phyloP scores from a whole-genome alignment of 2,888 invertebrate genomes.

The Thalpophila matura region DNA sequence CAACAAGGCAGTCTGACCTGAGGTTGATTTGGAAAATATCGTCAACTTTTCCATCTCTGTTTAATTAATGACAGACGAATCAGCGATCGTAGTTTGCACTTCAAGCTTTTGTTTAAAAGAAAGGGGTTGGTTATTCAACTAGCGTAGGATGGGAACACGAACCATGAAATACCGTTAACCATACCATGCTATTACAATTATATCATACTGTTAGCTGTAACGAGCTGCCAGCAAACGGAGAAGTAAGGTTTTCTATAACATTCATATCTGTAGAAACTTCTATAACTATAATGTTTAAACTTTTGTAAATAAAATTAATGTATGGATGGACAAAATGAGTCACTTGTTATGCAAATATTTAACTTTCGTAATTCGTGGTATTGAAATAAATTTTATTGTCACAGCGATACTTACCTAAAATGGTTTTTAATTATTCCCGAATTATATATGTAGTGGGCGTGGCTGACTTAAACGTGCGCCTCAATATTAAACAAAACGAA shows the following conservation, averaged over 20 bases:
- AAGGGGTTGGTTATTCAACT: not conserved
- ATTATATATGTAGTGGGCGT: not conserved
- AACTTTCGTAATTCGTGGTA: conserved; percentile 6
- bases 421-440: not conserved
- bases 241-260: conserved; percentile 6
- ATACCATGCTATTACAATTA: conserved; percentile 12
- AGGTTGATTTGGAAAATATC: too few relatives aligned
- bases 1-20: too few relatives aligned
- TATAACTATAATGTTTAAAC: not conserved
- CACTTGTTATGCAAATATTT: conserved; percentile 44
- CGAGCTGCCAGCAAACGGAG: not conserved
- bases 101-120: too few relatives aligned
- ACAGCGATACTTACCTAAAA: not conserved
- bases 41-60: too few relatives aligned
- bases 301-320: conserved; percentile 8
- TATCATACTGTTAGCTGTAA: conserved; percentile 18
- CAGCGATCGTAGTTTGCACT: not conserved
- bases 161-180: conserved; percentile 3
- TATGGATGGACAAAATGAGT: conserved; percentile 24
- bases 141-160: not conserved
- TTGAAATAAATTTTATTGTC: conserved; percentile 3
- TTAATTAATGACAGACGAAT: too few relatives aligned
- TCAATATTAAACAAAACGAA: too few relatives aligned
- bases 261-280: not conserved
- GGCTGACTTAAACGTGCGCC: not conserved